Percentiles rank a stretch among this genome's conserved stretches.
Evolutionary conservation across 1,140 invertebrate species (phyloP).

Genomic region (Bombus superbus): DNA sequence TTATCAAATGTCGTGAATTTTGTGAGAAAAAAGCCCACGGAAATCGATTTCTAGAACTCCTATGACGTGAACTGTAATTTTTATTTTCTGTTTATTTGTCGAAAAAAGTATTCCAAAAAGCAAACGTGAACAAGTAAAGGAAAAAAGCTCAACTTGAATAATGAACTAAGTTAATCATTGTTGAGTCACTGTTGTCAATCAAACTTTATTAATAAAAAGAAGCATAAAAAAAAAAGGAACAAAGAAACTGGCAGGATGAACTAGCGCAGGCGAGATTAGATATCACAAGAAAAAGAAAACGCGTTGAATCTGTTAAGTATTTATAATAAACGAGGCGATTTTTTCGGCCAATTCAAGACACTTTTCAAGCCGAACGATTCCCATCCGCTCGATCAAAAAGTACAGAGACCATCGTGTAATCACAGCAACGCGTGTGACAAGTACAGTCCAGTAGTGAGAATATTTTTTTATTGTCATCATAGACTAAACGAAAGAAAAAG

Average conservation of each 20-base stretch:
- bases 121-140: constrained; percentile 11
- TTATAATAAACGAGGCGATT: background rate
- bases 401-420: background rate
- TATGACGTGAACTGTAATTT: constrained; percentile 56
- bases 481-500: constrained; percentile 27
- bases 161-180: constrained; percentile 56
- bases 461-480: constrained; percentile 36
- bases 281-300: constrained; percentile 15
- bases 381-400: constrained; percentile 6
- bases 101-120: background rate
- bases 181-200: constrained; percentile 74
- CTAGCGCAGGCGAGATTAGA: constrained; percentile 66
- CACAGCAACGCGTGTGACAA: constrained; percentile 9
- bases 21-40: constrained; percentile 18
- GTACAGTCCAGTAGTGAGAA: constrained; percentile 33
- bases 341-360: background rate
- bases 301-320: constrained; percentile 10
- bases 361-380: background rate
- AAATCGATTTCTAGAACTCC: constrained; percentile 68
- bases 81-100: constrained; percentile 62
- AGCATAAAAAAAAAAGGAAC: constrained; percentile 2
- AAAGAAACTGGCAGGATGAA: constrained; percentile 62
- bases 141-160: constrained; percentile 48
- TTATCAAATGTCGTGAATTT: constrained; percentile 30
- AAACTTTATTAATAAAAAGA: constrained; percentile 69